These are phyloP conservation scores for Equus przewalskii DNA, from an alignment of 2,113 vertebrate genomes.

Conservation along the genomic window DNA sequence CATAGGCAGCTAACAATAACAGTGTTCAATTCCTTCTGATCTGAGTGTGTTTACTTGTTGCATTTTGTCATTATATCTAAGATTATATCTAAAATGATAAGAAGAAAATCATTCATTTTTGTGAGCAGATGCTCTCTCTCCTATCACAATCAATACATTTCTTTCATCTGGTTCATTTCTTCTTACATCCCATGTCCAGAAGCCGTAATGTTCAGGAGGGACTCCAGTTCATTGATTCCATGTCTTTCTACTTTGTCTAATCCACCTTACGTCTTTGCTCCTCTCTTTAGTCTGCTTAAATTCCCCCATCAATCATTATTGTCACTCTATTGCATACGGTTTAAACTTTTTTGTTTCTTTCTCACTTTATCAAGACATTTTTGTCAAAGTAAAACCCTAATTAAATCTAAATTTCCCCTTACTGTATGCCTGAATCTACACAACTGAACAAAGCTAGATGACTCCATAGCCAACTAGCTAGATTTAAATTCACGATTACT, in stretches of 20 bases:
- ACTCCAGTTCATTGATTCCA: neutral
- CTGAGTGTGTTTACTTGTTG: neutral
- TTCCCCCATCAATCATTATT: neutral
- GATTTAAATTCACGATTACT: neutral
- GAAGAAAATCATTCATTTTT: neutral
- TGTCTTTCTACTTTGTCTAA: neutral
- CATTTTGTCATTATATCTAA: neutral
- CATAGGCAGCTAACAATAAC: neutral
- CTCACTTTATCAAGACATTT: neutral
- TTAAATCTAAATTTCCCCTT: neutral
- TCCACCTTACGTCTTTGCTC: neutral
- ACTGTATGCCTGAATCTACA: neutral
- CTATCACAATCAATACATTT: neutral
- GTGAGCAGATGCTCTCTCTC: neutral
- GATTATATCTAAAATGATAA: neutral
- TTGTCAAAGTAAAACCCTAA: neutral
- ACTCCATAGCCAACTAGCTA: neutral
- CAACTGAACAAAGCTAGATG: neutral
- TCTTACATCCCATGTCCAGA: neutral
- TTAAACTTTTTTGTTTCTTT: neutral
- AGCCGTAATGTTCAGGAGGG: neutral
- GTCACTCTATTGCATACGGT: neutral
- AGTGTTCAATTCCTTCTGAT: neutral
- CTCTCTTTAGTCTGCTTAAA: neutral
- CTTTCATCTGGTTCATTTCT: neutral